A percentile compares a stretch with the other conserved stretches of the same genome.
These are phyloP conservation scores for Siniperca chuatsi DNA, from an alignment of 2,113 vertebrate species.

Conservation along the genomic window DNA sequence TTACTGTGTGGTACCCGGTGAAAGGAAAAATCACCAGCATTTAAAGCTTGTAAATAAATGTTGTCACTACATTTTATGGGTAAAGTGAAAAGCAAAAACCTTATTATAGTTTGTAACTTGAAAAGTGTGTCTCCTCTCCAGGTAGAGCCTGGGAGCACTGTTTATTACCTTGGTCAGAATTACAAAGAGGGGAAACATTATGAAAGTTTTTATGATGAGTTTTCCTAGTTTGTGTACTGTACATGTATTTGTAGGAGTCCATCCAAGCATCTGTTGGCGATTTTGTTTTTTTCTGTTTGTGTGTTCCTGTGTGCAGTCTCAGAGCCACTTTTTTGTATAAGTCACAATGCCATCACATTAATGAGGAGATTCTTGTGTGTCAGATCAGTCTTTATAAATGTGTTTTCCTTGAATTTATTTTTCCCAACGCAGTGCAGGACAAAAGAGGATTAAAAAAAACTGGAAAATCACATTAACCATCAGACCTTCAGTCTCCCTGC, in stretches of 20 bases:
- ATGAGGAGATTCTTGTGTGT: constrained; percentile 12
- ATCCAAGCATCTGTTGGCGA: constrained; percentile 21
- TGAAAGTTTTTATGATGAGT: constrained; percentile 43
- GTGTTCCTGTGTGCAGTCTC: constrained; percentile 7
- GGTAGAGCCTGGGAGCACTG: constrained; percentile 26
- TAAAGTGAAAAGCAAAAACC: constrained; percentile 38
- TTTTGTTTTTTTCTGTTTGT: constrained; percentile 16
- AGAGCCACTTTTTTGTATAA: neutral
- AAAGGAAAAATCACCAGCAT: constrained; percentile 14
- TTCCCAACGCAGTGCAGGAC: neutral
- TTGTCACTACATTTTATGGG: constrained; percentile 37
- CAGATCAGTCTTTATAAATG: constrained; percentile 4
- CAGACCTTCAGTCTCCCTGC: neutral
- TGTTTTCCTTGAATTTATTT: constrained; percentile 16
- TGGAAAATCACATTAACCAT: constrained; percentile 21
- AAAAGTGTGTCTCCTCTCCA: constrained; percentile 39
- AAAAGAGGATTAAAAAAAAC: constrained; percentile 4
- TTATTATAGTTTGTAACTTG: constrained; percentile 41
- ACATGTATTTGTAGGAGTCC: neutral
- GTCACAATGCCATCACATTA: neutral
- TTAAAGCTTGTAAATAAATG: constrained; percentile 48
- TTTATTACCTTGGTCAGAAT: constrained; percentile 47
- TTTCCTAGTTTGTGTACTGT: constrained; percentile 19
- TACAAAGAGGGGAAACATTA: constrained; percentile 39
- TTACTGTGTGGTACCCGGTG: neutral